These are phyloP conservation scores for Trachelus tabidus DNA, from an alignment of 2,888 invertebrate species.

Conservation along the genomic window DNA sequence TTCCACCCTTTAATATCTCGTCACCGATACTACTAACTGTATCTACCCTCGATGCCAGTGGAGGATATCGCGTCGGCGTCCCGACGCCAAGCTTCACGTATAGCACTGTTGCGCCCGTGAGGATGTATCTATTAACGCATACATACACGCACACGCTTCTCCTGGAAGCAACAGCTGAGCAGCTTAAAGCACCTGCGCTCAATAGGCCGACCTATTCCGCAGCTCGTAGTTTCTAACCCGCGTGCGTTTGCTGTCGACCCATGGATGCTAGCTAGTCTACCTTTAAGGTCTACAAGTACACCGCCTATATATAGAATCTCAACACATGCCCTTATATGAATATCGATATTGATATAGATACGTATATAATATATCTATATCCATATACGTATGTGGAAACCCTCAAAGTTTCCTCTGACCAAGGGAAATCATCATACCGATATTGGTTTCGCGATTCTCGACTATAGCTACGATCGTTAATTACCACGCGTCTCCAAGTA, in stretches of 20 bases:
- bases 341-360: background rate
- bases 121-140: constrained; percentile 16
- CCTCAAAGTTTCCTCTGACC: background rate
- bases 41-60: background rate
- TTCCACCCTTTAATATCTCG: too few relatives aligned
- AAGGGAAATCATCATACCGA: background rate
- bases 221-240: background rate
- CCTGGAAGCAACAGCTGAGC: constrained; percentile 60
- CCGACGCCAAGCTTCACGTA: background rate
- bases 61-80: background rate
- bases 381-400: background rate
- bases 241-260: background rate
- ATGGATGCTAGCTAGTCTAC: background rate
- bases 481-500: background rate
- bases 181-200: constrained; percentile 57
- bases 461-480: background rate
- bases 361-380: background rate
- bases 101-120: background rate
- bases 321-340: background rate
- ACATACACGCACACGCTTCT: constrained; percentile 27
- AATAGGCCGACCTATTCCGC: constrained; percentile 28
- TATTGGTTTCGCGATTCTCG: background rate
- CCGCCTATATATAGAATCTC: background rate
- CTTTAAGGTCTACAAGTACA: background rate
- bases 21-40: background rate